phyloP scores from a whole-genome alignment of 1,140 invertebrate species.

The Lepidurus apus region DNA sequence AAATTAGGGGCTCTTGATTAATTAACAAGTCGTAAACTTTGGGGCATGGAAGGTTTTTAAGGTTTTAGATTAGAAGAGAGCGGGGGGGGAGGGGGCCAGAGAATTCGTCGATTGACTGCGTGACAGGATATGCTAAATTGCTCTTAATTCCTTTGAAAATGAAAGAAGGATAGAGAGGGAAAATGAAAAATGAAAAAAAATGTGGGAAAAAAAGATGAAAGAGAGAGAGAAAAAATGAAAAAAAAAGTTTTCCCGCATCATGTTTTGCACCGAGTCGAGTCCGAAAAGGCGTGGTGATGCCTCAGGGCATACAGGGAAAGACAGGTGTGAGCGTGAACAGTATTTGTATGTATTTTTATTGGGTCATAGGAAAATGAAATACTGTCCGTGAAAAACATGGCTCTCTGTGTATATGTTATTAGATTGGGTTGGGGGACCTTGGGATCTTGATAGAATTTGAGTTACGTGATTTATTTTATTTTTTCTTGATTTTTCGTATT shows the following conservation, averaged over 20 bases:
- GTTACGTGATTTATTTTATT: background rate
- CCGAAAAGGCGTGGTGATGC: background rate
- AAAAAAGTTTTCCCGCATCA: constrained; percentile 5
- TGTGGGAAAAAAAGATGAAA: too few species aligned
- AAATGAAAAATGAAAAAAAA: background rate
- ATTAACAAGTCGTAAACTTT: background rate
- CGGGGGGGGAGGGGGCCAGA: background rate
- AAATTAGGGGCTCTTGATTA: background rate
- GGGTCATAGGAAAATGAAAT: too few species aligned
- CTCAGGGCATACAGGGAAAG: constrained; percentile 19
- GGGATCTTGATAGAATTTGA: background rate
- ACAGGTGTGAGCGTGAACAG: background rate
- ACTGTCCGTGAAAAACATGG: too few species aligned
- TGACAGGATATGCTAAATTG: constrained; percentile 22
- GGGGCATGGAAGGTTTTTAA: background rate
- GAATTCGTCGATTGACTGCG: background rate
- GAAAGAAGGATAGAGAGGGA: background rate
- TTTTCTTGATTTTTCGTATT: background rate
- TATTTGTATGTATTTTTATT: too few species aligned
- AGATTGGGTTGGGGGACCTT: too few species aligned
- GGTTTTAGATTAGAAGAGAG: background rate
- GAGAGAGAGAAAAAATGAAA: background rate
- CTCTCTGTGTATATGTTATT: too few species aligned
- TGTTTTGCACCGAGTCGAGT: constrained; percentile 4
- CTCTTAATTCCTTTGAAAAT: background rate